Percentiles rank a stretch among this genome's conserved stretches.
These are phyloP conservation scores for Onychomys arenicola DNA, from an alignment of 2,797 vertebrate species.

Conservation along the genomic window DNA sequence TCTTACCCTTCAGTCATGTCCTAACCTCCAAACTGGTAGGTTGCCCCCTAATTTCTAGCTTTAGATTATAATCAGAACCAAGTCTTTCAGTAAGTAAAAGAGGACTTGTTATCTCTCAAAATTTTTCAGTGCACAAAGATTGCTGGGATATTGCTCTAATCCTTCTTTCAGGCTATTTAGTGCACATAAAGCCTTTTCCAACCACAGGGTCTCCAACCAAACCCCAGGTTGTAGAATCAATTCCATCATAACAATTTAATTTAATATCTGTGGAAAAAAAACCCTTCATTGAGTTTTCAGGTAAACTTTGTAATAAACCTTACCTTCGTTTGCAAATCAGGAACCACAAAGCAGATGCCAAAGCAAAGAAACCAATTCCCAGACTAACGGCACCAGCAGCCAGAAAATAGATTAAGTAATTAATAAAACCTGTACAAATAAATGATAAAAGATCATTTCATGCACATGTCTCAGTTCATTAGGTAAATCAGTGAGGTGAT, in stretches of 20 bases:
- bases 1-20: not conserved
- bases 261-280: conserved; percentile 53
- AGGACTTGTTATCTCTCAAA: conserved; percentile 34
- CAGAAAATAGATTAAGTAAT: conserved; percentile 74
- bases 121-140: conserved; percentile 16
- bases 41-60: not conserved
- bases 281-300: conserved; percentile 19
- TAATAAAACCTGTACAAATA: conserved; percentile 75
- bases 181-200: not conserved
- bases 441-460: conserved; percentile 72
- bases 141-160: not conserved
- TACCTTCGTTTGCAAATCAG: conserved; percentile 83
- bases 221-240: conserved; percentile 38
- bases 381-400: conserved; percentile 69
- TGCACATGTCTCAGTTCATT: not conserved
- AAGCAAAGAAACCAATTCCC: conserved; percentile 77
- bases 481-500: conserved; percentile 24
- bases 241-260: conserved; percentile 25
- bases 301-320: conserved; percentile 62
- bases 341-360: conserved; percentile 75
- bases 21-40: not conserved
- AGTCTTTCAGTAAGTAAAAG: conserved; percentile 42
- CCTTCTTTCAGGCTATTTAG: not conserved
- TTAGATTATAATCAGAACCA: conserved; percentile 12
- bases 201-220: conserved; percentile 24